Evolutionary conservation across 2,888 invertebrate species (phyloP).

Genomic region (Chalcosyrphus nemorum): DNA sequence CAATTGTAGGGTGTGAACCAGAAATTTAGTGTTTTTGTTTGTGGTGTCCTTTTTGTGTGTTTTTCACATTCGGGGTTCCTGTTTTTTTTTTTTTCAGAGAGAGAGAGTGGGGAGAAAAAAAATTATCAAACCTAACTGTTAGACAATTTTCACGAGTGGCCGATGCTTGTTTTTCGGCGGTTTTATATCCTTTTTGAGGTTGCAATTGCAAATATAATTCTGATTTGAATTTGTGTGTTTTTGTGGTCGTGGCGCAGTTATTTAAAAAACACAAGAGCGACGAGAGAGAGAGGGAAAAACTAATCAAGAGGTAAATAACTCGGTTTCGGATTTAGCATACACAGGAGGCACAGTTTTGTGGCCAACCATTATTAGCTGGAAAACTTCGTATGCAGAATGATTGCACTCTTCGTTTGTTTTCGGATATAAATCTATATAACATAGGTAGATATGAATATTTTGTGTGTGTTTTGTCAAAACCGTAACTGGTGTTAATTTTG

Average conservation of each 20-base stretch:
- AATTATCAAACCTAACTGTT: constrained; percentile 15
- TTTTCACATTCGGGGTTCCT: constrained; percentile 30
- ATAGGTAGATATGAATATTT: background rate
- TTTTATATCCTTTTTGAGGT: constrained; percentile 58
- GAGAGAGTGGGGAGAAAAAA: background rate
- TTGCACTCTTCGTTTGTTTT: constrained; percentile 53
- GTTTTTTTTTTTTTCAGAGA: constrained; percentile 3
- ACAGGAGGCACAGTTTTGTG: constrained; percentile 45
- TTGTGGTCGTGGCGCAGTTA: constrained; percentile 59
- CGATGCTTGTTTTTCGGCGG: constrained; percentile 43
- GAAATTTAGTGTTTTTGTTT: constrained; percentile 57
- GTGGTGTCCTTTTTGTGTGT: constrained; percentile 31
- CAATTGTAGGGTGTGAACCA: constrained; percentile 40
- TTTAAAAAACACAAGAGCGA: constrained; percentile 33
- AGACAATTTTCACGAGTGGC: constrained; percentile 67
- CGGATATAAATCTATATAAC: constrained; percentile 13
- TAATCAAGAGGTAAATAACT: constrained; percentile 56
- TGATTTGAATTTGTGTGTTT: constrained; percentile 65
- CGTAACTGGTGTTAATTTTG: background rate
- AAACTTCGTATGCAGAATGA: constrained; percentile 53
- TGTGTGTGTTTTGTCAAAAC: background rate
- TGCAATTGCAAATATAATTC: constrained; percentile 59
- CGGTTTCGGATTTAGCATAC: constrained; percentile 27
- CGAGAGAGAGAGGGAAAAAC: background rate
- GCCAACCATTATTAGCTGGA: constrained; percentile 63